Percentiles rank a stretch among this genome's conserved stretches.
phyloP scores from a whole-genome alignment of 2,113 vertebrate species.

The Osmerus eperlanus region DNA sequence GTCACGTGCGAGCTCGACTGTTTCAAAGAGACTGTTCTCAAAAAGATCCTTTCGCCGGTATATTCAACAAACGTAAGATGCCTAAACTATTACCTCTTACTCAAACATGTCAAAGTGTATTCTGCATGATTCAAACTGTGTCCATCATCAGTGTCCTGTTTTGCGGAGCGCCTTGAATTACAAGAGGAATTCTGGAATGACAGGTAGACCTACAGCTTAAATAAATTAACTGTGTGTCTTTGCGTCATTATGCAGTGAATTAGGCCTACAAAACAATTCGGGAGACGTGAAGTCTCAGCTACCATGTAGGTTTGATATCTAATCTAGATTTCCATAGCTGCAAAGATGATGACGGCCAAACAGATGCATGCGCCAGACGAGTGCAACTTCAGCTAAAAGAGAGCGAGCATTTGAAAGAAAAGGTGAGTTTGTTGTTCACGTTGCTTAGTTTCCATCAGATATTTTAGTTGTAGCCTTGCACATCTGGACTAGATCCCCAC shows the following conservation, averaged over 20 bases:
- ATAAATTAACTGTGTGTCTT: neutral
- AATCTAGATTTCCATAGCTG: slow-evolving; percentile 13
- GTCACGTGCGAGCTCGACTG: slow-evolving; percentile 59
- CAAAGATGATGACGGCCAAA: slow-evolving; percentile 25
- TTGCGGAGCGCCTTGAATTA: slow-evolving; percentile 62
- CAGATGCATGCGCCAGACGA: slow-evolving; percentile 31
- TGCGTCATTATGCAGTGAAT: neutral
- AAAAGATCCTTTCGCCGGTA: slow-evolving; percentile 59
- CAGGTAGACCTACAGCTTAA: neutral
- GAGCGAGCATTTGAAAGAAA: slow-evolving; percentile 59
- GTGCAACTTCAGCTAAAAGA: slow-evolving; percentile 63
- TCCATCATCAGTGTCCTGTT: slow-evolving; percentile 56
- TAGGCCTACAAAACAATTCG: too few species aligned
- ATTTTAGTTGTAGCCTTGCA: neutral
- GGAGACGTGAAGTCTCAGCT: too few species aligned
- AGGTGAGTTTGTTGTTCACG: slow-evolving; percentile 45
- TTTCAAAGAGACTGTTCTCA: slow-evolving; percentile 61
- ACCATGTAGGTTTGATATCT: too few species aligned
- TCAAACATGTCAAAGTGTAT: neutral
- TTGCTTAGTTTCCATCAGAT: too few species aligned
- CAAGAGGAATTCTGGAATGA: slow-evolving; percentile 56
- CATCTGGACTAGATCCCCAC: neutral
- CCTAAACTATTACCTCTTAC: neutral
- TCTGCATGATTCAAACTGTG: neutral
- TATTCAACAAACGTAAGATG: slow-evolving; percentile 61